Base-by-base conservation (phyloP, 2,797 vertebrate species). In the Chaetophractus vellerosus region DNA sequence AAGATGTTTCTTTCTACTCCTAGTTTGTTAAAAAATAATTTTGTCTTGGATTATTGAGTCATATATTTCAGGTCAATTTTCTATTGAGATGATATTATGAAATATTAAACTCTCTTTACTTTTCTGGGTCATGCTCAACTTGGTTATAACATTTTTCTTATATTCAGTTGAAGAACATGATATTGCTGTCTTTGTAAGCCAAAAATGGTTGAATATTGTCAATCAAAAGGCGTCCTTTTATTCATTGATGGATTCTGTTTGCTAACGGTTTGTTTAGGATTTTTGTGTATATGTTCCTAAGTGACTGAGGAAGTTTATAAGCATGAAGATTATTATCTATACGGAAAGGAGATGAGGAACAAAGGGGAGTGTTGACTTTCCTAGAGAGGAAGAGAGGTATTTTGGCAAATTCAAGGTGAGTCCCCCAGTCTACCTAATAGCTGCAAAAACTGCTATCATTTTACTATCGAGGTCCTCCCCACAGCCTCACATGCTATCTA, bases 181-280 rank as follows among this genome's bases (percentile, higher is more conserved):
- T 74, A 90, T 68, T 80, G 59, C 55, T 87, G 12, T 18, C 14
- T 68, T 66, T 57, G 18, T 76, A 52, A 6, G 84, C 63, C 68
- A 93, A 89, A 93, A 75, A 41, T 41, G 55, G n/a, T 83, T 59
- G 55, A 36, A 26, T 16, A 64, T 55, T 75, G 68, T 41, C 21
- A 45, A 81, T 41, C 21, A 33, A 76, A 19, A n/a, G n/a, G n/a
- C n/a, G n/a, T n/a, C n/a, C n/a, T n/a, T n/a, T n/a, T n/a, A n/a
- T 63, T 31, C 5, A 6, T 57, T 76, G 33, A 59, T 74, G 3
- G 24, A 74, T 80, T 89, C 19, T 61, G 10, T 64, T 80, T 93
- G 88, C 63, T 88, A 78, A 63, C 72, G 61, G 55, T 82, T 86
- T 78, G 33, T 78, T 88, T 93, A 72, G 63, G 12, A 59, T 78